phyloP scores from a whole-genome alignment of 2,888 invertebrate species.

The Cephus nigrinus region DNA sequence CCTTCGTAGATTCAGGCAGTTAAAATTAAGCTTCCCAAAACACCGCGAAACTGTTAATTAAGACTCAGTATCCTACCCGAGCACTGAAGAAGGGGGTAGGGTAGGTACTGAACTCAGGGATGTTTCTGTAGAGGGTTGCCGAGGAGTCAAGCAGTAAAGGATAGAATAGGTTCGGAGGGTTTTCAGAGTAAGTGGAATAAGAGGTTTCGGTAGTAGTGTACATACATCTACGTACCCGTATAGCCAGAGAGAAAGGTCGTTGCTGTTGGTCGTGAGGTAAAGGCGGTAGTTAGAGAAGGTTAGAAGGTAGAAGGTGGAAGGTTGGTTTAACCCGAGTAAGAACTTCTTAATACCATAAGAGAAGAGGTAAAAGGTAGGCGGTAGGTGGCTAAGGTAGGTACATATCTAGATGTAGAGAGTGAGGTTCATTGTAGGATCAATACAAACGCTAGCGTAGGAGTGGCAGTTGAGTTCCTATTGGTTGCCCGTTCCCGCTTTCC shows the following conservation, averaged over 20 bases:
- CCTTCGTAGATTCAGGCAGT: not conserved
- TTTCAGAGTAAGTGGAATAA: constrained; percentile 2
- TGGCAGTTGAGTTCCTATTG: constrained; percentile 61
- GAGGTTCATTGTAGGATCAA: constrained; percentile 66
- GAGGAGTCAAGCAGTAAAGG: constrained; percentile 3
- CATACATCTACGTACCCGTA: not conserved
- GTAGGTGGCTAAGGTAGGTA: constrained; percentile 23
- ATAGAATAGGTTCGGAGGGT: constrained; percentile 7
- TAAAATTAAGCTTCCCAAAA: constrained; percentile 63
- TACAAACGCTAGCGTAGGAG: constrained; percentile 60
- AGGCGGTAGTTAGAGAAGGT: constrained; percentile 24
- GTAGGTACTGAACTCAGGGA: constrained; percentile 13
- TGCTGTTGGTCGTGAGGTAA: constrained; percentile 24
- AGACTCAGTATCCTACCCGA: constrained; percentile 62
- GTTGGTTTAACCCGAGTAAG: constrained; percentile 44
- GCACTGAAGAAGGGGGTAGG: constrained; percentile 5
- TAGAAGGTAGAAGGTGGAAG: constrained; percentile 30
- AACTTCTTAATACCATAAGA: constrained; percentile 57
- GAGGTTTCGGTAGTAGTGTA: not conserved
- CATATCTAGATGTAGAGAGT: constrained; percentile 27
- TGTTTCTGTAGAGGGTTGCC: not conserved
- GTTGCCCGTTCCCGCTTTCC: constrained; percentile 39
- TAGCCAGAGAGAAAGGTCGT: constrained; percentile 17
- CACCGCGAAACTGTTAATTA: constrained; percentile 65
- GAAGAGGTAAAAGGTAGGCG: constrained; percentile 37